A percentile compares a stretch with the other conserved stretches of the same genome.
Evolutionary conservation across 2,113 vertebrate genomes (phyloP).

Genomic region (Siphamia tubifer): DNA sequence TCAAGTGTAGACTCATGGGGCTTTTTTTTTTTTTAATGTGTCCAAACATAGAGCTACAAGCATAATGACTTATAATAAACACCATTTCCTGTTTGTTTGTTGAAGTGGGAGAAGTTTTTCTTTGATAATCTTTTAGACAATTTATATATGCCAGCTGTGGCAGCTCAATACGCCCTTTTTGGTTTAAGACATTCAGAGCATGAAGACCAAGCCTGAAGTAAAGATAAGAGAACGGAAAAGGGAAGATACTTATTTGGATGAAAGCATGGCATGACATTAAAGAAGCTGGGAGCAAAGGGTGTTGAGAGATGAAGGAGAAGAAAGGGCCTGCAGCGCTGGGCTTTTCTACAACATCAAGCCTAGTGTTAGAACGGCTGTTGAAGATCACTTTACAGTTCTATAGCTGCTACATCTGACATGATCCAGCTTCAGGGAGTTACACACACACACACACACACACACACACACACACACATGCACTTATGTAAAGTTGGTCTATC

Average conservation of each 20-base stretch:
- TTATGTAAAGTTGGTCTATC: constrained; percentile 12
- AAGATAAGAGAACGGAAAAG: constrained; percentile 12
- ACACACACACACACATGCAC: neutral
- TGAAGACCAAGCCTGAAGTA: constrained; percentile 13
- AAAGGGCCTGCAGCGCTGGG: constrained; percentile 18
- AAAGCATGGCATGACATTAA: constrained; percentile 47
- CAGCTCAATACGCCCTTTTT: neutral
- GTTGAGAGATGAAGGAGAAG: constrained; percentile 36
- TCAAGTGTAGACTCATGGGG: too few species aligned
- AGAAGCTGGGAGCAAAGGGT: constrained; percentile 32
- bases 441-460: too few species aligned
- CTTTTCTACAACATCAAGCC: constrained; percentile 5
- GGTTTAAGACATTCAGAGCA: constrained; percentile 14
- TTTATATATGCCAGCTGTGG: neutral
- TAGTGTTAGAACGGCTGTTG: constrained; percentile 20
- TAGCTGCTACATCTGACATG: constrained; percentile 2
- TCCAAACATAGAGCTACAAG: too few species aligned
- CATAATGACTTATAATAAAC: neutral
- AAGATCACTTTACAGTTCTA: constrained; percentile 21
- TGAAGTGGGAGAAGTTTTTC: too few species aligned
- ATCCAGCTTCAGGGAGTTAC: constrained; percentile 7
- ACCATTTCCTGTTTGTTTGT: too few species aligned
- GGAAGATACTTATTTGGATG: constrained; percentile 21
- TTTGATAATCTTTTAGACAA: neutral
- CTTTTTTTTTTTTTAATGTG: too few species aligned